Conservation (phyloP, 2,797 vertebrate genomes). For the Enteromius fasciolatus region DNA sequence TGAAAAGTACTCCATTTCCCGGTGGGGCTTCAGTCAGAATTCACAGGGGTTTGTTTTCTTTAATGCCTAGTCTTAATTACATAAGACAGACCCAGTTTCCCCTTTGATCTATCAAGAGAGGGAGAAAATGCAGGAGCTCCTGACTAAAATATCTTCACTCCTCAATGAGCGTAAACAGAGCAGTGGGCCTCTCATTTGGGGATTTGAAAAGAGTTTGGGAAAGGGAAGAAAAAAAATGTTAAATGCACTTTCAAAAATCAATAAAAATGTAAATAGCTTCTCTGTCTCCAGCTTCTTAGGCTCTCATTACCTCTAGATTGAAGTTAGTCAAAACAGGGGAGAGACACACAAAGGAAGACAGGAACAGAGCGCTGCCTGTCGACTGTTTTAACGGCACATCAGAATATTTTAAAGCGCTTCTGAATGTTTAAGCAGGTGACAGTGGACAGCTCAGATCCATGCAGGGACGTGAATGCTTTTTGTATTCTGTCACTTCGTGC, state of each 20-base stretch:
- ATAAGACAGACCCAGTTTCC: slow-evolving; percentile 80
- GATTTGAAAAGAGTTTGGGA: slow-evolving; percentile 30
- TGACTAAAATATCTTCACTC: slow-evolving; percentile 70
- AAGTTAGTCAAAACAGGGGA: slow-evolving; percentile 54
- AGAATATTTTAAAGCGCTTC: slow-evolving; percentile 58
- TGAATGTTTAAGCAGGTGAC: slow-evolving; percentile 76
- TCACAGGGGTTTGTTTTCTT: slow-evolving; percentile 80
- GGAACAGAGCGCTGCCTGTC: slow-evolving; percentile 58
- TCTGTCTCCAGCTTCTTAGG: slow-evolving; percentile 72
- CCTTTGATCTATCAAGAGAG: slow-evolving; percentile 76
- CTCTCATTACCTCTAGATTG: slow-evolving; percentile 51
- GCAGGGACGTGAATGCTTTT: slow-evolving; percentile 79
- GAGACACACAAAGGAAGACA: slow-evolving; percentile 28
- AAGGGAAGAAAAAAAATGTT: slow-evolving; percentile 37
- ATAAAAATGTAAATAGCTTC: slow-evolving; percentile 78
- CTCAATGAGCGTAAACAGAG: slow-evolving; percentile 52
- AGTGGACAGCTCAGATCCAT: slow-evolving; percentile 73
- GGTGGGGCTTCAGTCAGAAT: slow-evolving; percentile 75
- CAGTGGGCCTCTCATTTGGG: slow-evolving; percentile 8
- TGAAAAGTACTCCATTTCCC: slow-evolving; percentile 73
- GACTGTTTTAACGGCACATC: slow-evolving; percentile 63
- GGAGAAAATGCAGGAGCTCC: slow-evolving; percentile 72
- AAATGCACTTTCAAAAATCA: slow-evolving; percentile 71
- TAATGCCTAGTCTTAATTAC: slow-evolving; percentile 81
- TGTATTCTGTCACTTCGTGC: slow-evolving; percentile 69